These are phyloP conservation scores for Tupiocoris notatus DNA, from an alignment of 2,888 invertebrate species.

Conservation along the genomic window DNA sequence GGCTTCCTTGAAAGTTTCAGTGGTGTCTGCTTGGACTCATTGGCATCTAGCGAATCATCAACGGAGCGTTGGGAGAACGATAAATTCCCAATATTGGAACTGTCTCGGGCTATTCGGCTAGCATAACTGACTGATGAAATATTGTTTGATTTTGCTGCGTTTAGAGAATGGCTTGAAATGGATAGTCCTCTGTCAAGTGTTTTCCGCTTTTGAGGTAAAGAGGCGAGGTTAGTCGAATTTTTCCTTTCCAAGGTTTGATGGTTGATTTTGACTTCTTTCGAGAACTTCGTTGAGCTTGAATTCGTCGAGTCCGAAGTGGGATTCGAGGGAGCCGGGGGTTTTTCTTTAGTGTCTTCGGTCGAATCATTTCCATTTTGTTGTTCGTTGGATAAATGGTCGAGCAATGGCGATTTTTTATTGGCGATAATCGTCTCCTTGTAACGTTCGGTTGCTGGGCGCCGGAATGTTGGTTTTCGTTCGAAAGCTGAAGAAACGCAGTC, in stretches of 20 bases:
- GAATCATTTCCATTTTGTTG: not conserved
- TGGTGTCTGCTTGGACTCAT: not conserved
- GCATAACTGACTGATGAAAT: not conserved
- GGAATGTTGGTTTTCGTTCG: constrained; percentile 16
- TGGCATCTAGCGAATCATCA: not conserved
- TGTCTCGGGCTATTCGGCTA: too few species aligned
- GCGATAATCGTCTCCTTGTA: constrained; percentile 30
- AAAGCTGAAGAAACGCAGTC: constrained; percentile 2
- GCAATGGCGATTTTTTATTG: constrained; percentile 15
- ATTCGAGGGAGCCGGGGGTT: not conserved
- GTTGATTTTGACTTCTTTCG: too few species aligned
- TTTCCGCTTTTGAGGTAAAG: not conserved
- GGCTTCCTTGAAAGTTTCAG: not conserved
- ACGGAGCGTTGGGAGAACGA: not conserved
- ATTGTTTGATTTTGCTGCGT: not conserved
- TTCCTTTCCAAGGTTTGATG: not conserved
- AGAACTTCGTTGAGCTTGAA: too few species aligned
- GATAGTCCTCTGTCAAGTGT: not conserved
- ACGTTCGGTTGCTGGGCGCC: constrained; percentile 22
- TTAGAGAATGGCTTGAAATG: not conserved
- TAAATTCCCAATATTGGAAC: not conserved
- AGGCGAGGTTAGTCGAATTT: not conserved
- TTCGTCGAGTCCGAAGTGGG: not conserved
- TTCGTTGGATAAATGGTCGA: not conserved
- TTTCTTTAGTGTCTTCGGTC: not conserved